phyloP scores from a whole-genome alignment of 2,888 invertebrate species.

The Leptothorax acervorum region DNA sequence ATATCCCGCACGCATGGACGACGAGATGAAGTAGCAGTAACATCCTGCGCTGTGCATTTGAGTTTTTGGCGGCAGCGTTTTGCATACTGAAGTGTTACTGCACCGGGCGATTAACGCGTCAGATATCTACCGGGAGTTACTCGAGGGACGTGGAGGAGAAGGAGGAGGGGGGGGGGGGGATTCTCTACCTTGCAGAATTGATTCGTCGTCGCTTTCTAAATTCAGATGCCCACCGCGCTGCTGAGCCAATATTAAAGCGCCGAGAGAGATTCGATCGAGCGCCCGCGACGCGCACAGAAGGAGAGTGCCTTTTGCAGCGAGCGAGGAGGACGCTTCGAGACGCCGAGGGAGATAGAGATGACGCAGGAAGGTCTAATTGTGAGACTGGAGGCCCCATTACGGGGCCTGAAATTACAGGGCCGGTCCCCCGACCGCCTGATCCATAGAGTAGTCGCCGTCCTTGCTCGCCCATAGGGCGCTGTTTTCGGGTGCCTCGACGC shows the following conservation, averaged over 20 bases:
- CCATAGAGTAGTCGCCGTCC: conserved; percentile 67
- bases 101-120: conserved; percentile 50
- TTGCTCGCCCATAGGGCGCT: conserved; percentile 58
- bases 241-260: conserved; percentile 45
- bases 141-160: not conserved
- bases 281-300: conserved; percentile 53
- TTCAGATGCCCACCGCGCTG: conserved; percentile 36
- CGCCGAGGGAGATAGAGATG: conserved; percentile 71
- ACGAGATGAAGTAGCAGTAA: not conserved
- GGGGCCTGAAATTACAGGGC: conserved; percentile 83
- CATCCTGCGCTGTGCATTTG: conserved; percentile 18
- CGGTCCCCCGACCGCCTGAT: conserved; percentile 72
- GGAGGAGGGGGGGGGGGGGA: not conserved
- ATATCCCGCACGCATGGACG: not conserved
- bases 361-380: conserved; percentile 83
- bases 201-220: conserved; percentile 53
- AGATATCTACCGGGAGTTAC: conserved; percentile 38
- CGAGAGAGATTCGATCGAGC: conserved; percentile 42
- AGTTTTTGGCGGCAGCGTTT: conserved; percentile 36
- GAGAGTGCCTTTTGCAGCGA: conserved; percentile 67
- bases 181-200: conserved; percentile 33
- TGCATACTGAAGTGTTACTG: conserved; percentile 51
- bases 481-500: conserved; percentile 67
- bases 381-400: conserved; percentile 81
- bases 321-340: conserved; percentile 69